Evolutionary conservation across 2,113 vertebrate genomes (phyloP).

Genomic region (Solenodon paradoxus): DNA sequence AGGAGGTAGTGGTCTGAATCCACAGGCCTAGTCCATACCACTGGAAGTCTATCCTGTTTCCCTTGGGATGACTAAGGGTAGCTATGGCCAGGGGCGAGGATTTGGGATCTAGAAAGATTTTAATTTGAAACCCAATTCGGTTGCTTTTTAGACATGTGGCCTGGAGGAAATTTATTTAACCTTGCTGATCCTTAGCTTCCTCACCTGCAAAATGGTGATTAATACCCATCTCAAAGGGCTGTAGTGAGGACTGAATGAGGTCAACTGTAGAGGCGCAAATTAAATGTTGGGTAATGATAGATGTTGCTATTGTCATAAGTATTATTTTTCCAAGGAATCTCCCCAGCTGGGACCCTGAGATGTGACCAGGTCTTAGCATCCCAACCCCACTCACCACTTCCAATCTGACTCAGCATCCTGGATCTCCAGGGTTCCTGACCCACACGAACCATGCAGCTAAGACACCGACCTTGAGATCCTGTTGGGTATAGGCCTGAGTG

Average conservation of each 20-base stretch:
- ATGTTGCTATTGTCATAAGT: background rate
- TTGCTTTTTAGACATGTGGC: background rate
- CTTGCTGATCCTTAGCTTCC: background rate
- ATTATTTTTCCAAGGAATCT: background rate
- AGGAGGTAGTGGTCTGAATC: background rate
- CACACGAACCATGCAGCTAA: background rate
- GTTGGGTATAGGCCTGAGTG: background rate
- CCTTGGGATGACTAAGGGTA: background rate
- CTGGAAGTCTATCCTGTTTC: background rate
- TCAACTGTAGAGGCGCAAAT: background rate
- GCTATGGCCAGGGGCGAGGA: background rate
- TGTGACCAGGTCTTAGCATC: background rate
- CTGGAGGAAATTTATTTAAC: background rate
- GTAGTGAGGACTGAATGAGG: background rate
- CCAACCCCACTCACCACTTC: background rate
- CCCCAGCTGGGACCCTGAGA: background rate
- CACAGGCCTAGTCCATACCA: background rate
- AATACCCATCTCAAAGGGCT: background rate
- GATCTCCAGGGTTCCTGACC: background rate
- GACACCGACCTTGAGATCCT: background rate
- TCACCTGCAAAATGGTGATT: background rate
- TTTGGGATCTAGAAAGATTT: background rate
- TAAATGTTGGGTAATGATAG: background rate
- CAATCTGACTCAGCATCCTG: background rate
- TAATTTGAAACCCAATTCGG: background rate